Base-by-base conservation (phyloP, 2,113 vertebrate genomes). In the Dipodomys merriami region DNA sequence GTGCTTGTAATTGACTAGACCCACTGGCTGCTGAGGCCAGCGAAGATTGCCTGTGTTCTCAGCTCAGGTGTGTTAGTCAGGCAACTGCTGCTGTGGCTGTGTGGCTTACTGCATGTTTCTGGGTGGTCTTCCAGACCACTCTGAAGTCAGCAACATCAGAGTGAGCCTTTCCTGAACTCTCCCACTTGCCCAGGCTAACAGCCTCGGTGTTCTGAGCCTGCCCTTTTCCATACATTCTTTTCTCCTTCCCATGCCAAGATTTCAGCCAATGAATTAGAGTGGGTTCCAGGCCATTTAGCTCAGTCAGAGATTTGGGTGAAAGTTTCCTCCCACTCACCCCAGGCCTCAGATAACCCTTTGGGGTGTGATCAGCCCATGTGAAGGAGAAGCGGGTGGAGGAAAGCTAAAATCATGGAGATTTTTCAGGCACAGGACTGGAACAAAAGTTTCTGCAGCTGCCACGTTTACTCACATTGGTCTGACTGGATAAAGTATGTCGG, bases 191-290 rank as follows among this genome's bases (percentile, higher is more conserved):
- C 74, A 35, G 27, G 65, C 80, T 88, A 65, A 91, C 0, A 10
- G 73, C 82, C 46, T 57, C 72, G 69, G 49, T 4, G 1, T 89
- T 57, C 79, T 22, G 23, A 35, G 49, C 18, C 85, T 84, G 93
- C 91, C 91, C 95, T 91, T 95, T 96, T 93, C 96, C 96, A 93
- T 94, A 96, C 88, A 94, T 96, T 91, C 89, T 90, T 85, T 92
- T 71, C 72, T 95, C 29, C 35, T 90, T n/a, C 10, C 29, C 0
- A 6, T 81, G 96, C 94, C 96, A 96, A 91, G 89, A 91, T 95
- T 91, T 89, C 85, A 94, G 74, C 23, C 57, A 62, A 88, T 1
- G 10, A 90, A 69, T 91, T 82, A 79, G 81, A 86, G 87, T 87
- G 62, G 90, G 94, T 84, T 74, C 57, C 68, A 87, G 80, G 23